Evolutionary conservation across 2,888 invertebrate genomes (phyloP).

Genomic region (Iphiclides podalirius): DNA sequence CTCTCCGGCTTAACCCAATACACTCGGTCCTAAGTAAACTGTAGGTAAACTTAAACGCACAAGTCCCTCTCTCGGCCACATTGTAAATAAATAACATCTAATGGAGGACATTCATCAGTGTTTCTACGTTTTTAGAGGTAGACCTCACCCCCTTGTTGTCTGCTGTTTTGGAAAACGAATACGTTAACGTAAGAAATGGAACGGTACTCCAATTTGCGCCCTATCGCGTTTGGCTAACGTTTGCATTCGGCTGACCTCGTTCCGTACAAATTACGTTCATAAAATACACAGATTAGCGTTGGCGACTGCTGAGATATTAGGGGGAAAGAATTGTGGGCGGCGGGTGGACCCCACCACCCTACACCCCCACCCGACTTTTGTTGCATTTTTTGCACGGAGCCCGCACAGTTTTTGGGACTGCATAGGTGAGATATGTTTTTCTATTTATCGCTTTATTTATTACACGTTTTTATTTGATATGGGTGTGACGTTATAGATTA

Average conservation of each 20-base stretch:
- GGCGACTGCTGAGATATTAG: conserved; percentile 74
- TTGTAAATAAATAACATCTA: conserved; percentile 82
- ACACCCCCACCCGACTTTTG: conserved; percentile 64
- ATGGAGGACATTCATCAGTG: conserved; percentile 80
- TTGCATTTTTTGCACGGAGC: conserved; percentile 68
- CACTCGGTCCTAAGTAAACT: conserved; percentile 77
- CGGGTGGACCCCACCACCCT: conserved; percentile 56
- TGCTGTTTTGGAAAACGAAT: conserved; percentile 60
- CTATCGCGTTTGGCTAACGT: conserved; percentile 34
- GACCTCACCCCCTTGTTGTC: conserved; percentile 65
- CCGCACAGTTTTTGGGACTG: conserved; percentile 53
- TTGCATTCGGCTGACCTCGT: conserved; percentile 30
- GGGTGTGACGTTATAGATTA: background rate
- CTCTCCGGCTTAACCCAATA: conserved; percentile 76
- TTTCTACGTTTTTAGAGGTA: conserved; percentile 77
- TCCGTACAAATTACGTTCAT: conserved; percentile 62
- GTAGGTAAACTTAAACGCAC: conserved; percentile 72
- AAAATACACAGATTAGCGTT: conserved; percentile 68
- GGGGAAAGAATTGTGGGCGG: conserved; percentile 51
- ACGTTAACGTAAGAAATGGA: conserved; percentile 43
- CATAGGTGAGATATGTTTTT: conserved; percentile 44
- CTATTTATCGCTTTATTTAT: conserved; percentile 30
- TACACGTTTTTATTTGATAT: background rate
- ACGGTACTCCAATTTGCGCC: conserved; percentile 33
- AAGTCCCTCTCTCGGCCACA: conserved; percentile 76